Conservation (phyloP, 2,797 vertebrate species). For the Ciconia nigra region DNA sequence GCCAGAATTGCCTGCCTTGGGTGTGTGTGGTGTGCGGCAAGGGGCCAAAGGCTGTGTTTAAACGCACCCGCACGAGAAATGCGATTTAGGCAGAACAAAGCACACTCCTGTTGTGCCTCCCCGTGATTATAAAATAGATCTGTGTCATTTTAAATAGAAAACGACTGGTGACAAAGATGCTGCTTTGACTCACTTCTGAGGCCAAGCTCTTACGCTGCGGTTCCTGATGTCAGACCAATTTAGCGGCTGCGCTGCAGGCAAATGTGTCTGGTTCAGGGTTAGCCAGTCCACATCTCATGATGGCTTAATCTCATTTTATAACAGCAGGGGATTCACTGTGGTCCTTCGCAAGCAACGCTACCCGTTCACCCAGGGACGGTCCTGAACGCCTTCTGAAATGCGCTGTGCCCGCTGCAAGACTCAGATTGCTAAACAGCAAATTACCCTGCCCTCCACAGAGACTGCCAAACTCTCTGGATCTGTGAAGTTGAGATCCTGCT, state of each 20-base stretch:
- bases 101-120: constrained; percentile 42
- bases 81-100: constrained; percentile 55
- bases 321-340: background rate
- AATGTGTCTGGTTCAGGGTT: background rate
- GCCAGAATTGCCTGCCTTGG: background rate
- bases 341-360: background rate
- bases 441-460: background rate
- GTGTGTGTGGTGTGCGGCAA: constrained; percentile 20
- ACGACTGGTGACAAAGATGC: constrained; percentile 52
- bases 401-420: background rate
- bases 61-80: constrained; percentile 19
- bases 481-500: background rate
- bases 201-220: background rate
- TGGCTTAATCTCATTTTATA: constrained; percentile 47
- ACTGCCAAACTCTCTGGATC: background rate
- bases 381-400: background rate
- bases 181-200: constrained; percentile 37
- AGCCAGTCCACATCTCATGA: background rate
- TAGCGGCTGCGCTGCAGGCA: background rate
- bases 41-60: constrained; percentile 27
- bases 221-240: constrained; percentile 38
- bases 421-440: background rate
- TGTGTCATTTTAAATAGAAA: constrained; percentile 60
- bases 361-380: background rate
- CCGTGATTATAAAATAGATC: constrained; percentile 42